These are phyloP conservation scores for Dromococcyx pavoninus DNA, from an alignment of 2,797 vertebrate species.

Conservation along the genomic window DNA sequence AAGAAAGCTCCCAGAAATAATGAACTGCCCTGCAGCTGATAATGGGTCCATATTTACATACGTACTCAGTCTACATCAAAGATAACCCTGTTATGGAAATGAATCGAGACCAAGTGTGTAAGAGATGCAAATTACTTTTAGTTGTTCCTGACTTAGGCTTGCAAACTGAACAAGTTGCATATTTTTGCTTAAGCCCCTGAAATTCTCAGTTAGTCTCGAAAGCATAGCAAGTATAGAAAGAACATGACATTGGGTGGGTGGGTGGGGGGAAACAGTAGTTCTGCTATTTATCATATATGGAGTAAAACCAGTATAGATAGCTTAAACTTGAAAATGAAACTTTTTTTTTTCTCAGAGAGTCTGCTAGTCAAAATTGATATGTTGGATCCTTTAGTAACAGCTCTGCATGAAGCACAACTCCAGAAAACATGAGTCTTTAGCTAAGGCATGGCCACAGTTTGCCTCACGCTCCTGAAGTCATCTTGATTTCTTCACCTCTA, in stretches of 20 bases:
- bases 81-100: not conserved
- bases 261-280: not conserved
- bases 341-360: not conserved
- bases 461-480: not conserved
- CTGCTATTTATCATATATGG: not conserved
- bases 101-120: not conserved
- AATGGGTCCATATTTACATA: not conserved
- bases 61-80: not conserved
- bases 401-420: not conserved
- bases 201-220: not conserved
- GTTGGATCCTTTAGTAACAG: not conserved
- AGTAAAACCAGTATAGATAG: not conserved
- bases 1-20: not conserved
- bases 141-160: not conserved
- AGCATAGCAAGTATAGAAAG: not conserved
- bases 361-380: not conserved
- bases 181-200: not conserved
- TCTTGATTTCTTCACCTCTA: not conserved
- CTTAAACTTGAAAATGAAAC: not conserved
- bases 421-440: not conserved
- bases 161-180: not conserved
- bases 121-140: not conserved
- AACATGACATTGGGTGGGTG: not conserved
- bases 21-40: not conserved
- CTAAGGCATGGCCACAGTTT: not conserved